Conservation (phyloP, 2,113 vertebrate genomes). For the Apodemus sylvaticus region DNA sequence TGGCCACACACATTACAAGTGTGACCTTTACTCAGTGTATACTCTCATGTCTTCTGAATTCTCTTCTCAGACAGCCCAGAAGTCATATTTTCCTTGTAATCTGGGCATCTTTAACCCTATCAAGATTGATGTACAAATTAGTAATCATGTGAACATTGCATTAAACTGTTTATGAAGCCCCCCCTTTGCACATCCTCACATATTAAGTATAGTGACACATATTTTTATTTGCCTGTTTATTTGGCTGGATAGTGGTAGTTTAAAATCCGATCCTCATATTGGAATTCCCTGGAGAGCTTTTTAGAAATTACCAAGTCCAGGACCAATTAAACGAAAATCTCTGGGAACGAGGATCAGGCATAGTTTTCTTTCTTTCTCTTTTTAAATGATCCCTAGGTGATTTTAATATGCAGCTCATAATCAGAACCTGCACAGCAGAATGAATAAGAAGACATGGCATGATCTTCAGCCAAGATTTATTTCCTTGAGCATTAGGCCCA, state of each 20-base stretch:
- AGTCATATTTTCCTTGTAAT: not conserved
- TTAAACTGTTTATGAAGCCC: not conserved
- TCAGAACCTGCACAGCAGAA: not conserved
- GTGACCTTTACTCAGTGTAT: not conserved
- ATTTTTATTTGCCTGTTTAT: not conserved
- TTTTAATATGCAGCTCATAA: slow-evolving; percentile 36
- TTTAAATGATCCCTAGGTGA: not conserved
- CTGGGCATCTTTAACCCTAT: not conserved
- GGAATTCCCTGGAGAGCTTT: slow-evolving; percentile 23
- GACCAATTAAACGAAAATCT: slow-evolving; percentile 41
- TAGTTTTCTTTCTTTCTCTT: slow-evolving; percentile 23
- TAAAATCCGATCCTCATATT: not conserved
- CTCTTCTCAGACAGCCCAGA: not conserved
- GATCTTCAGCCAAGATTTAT: slow-evolving; percentile 20
- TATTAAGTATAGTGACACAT: not conserved
- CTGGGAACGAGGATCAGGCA: not conserved
- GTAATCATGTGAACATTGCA: not conserved
- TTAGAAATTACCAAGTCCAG: not conserved
- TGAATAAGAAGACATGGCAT: not conserved
- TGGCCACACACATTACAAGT: not conserved
- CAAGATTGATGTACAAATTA: not conserved
- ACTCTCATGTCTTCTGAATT: not conserved
- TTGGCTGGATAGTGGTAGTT: not conserved
- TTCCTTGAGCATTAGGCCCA: not conserved
- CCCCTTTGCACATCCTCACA: not conserved